Conservation (phyloP, 2,113 vertebrate genomes). For the Cyrtonyx montezumae region DNA sequence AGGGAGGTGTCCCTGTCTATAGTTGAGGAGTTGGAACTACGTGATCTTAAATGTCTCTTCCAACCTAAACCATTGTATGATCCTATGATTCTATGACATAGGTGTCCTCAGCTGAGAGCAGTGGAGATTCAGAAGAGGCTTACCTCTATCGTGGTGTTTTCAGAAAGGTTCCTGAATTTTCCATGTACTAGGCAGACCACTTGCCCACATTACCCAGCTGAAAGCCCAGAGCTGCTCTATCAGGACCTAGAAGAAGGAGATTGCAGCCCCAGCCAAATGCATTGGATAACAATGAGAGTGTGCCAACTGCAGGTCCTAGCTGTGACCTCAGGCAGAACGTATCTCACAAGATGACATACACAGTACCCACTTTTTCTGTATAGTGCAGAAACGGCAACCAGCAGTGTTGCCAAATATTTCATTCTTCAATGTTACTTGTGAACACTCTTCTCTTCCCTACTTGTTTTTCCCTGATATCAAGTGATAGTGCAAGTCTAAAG, state of each 20-base stretch:
- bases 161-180: not conserved
- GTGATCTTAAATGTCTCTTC: no score
- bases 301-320: not conserved
- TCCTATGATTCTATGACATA: no score
- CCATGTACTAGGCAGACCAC: rapidly evolving
- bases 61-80: no score
- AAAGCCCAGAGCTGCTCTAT: not conserved
- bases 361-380: not conserved
- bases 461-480: not conserved
- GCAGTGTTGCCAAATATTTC: not conserved
- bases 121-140: not conserved
- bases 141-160: not conserved
- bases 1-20: no score
- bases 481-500: not conserved
- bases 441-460: not conserved
- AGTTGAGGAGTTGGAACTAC: no score
- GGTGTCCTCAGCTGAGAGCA: not conserved
- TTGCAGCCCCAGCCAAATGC: not conserved
- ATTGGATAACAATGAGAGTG: rapidly evolving
- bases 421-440: not conserved
- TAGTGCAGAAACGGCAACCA: not conserved
- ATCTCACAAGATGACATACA: not conserved
- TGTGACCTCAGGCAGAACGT: not conserved
- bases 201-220: not conserved
- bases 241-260: not conserved